Evolutionary conservation across 1,140 invertebrate species (phyloP).

Genomic region (Cryptotermes secundus): DNA sequence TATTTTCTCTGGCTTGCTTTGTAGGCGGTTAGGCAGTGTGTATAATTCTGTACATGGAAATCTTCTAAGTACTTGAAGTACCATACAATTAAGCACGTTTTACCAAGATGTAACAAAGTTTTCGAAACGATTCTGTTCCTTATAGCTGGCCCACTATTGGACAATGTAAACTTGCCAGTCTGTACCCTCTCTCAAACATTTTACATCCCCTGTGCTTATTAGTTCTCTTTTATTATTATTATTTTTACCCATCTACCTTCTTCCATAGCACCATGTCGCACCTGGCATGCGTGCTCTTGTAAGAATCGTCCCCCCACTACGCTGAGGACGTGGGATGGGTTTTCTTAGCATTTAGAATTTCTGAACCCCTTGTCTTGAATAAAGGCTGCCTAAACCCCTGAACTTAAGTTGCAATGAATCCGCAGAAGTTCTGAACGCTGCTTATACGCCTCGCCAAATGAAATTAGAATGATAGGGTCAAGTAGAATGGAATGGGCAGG

Average conservation of each 20-base stretch:
- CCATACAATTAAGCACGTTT: too few relatives aligned
- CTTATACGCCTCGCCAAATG: too few relatives aligned
- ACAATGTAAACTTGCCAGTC: neutral
- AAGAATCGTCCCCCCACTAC: neutral
- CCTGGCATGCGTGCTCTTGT: neutral
- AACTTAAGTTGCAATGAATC: neutral
- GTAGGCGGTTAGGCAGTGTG: neutral
- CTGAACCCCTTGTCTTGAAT: neutral
- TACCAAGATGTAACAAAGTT: too few relatives aligned
- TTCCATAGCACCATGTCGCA: neutral
- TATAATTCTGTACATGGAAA: too few relatives aligned
- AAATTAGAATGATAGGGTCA: too few relatives aligned
- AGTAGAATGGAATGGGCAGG: too few relatives aligned
- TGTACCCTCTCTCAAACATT: neutral
- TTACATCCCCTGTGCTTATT: neutral
- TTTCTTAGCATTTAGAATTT: neutral
- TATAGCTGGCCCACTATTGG: too few relatives aligned
- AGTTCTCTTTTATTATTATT: neutral
- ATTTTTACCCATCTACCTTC: neutral
- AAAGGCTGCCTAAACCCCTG: neutral
- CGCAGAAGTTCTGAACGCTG: too few relatives aligned
- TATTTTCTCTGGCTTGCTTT: neutral
- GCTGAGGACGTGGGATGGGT: neutral
- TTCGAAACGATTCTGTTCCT: too few relatives aligned
- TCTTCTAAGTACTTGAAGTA: too few relatives aligned